Conservation (phyloP, 2,888 invertebrate species). For the Macrostomum cliftonense region DNA sequence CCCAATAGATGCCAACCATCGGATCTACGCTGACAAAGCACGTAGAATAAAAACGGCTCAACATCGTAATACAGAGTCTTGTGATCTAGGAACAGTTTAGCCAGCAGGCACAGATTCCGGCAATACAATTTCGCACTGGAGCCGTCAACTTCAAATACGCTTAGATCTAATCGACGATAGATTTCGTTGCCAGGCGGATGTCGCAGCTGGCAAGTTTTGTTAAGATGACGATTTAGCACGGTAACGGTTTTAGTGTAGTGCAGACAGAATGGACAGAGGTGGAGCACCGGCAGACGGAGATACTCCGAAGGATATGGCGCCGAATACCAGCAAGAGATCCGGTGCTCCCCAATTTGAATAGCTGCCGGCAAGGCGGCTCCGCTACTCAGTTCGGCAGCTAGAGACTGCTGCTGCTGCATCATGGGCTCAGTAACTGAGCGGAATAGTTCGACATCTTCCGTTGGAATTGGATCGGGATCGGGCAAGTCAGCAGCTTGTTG, state of each 20-base stretch:
- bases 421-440: background rate
- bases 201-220: constrained; percentile 69
- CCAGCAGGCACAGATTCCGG: constrained; percentile 84
- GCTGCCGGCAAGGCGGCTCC: background rate
- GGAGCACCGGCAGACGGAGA: constrained; percentile 41
- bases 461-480: background rate
- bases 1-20: constrained; percentile 80
- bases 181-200: constrained; percentile 99
- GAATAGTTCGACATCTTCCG: background rate
- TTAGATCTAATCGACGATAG: constrained; percentile 58
- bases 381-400: no score
- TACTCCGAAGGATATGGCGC: background rate
- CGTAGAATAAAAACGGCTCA: constrained; percentile 92
- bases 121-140: constrained; percentile 86
- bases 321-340: background rate
- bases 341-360: background rate
- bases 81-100: constrained; percentile 88
- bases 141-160: constrained; percentile 63
- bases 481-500: background rate
- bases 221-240: constrained; percentile 69
- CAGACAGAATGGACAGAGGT: constrained; percentile 86
- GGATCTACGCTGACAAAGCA: constrained; percentile 62
- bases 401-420: no score
- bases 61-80: constrained; percentile 87
- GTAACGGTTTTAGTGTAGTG: constrained; percentile 88